A percentile compares a stretch with the other conserved stretches of the same genome.
phyloP scores from a whole-genome alignment of 2,113 vertebrate genomes.

The Ciconia boyciana region DNA sequence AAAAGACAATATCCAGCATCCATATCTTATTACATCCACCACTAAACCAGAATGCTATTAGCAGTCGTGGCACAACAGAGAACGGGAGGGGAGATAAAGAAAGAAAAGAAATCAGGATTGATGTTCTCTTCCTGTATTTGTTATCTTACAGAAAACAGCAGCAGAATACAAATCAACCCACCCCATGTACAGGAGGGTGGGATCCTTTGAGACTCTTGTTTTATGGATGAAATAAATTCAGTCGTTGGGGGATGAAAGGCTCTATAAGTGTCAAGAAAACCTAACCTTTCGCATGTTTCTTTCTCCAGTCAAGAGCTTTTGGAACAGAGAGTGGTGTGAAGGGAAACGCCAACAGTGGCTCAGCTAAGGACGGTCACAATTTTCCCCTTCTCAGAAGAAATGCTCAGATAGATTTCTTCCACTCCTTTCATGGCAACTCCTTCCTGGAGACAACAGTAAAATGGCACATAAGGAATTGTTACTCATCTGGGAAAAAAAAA shows the following conservation, averaged over 20 bases:
- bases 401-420: neutral
- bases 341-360: neutral
- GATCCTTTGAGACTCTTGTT: neutral
- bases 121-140: conserved; percentile 60
- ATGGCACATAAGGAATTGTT: neutral
- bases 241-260: neutral
- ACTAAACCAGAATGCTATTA: conserved; percentile 48
- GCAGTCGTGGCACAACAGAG: conserved; percentile 36
- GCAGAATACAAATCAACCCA: conserved; percentile 57
- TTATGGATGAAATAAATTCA: conserved; percentile 9
- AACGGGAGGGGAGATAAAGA: conserved; percentile 46
- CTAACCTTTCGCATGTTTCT: neutral
- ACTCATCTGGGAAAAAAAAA: neutral
- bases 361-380: neutral
- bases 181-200: neutral
- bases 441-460: neutral
- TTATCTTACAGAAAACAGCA: conserved; percentile 48
- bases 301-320: neutral
- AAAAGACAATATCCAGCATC: conserved; percentile 22
- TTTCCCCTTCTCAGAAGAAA: neutral
- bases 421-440: neutral
- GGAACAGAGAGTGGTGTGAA: neutral
- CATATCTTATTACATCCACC: conserved; percentile 40
- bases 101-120: conserved; percentile 45
- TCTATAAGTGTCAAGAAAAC: neutral